Base-by-base conservation (phyloP, 2,113 vertebrate genomes). In the Pollachius pollachius region DNA sequence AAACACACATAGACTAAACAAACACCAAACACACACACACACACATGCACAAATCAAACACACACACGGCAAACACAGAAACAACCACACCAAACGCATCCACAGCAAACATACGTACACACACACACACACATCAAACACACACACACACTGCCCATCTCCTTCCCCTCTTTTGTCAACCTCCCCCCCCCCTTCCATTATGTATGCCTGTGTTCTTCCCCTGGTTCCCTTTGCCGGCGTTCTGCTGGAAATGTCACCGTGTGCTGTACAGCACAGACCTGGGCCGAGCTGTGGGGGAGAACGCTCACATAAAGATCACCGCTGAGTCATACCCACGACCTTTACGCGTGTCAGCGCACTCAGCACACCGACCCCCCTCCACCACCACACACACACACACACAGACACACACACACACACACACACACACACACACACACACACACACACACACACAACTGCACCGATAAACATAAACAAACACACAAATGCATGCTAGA, bases 251-350 rank as follows among this genome's bases (percentile, higher is more conserved):
- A 90, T 89, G 85, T 86, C 87, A 89, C 71, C 85, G 62, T 84
- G 80, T 74, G 70, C 84, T 61, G 52, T 73, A 62, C 65, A 80
- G 70, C 69, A 73, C 56, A 61, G 73, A 67, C 81, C 76, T 64
- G 69, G 48, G 76, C 64, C 9, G 81, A 82, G 83, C 84, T 73
- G 80, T 75, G 21, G 87, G 88, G 80, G 84, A 73, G 72, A 76
- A 69, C 83, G 82, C 86, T 85, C 86, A 85, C 84, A 80, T 77
- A 83, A 89, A 90, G 83, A 87, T 87, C 85, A 87, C 74, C 41
- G 64, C 63, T 86, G 89, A 90, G 80, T 88, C 89, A 90, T 87
- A 75, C 74, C 2, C 65, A 66, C 86, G 86, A 87, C 89, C 87
- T 90, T 89, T 88, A 81, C 77, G 74, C 83, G 85, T 88, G 80